Conservation (phyloP, 2,888 invertebrate genomes). For the Drosophila histrio region DNA sequence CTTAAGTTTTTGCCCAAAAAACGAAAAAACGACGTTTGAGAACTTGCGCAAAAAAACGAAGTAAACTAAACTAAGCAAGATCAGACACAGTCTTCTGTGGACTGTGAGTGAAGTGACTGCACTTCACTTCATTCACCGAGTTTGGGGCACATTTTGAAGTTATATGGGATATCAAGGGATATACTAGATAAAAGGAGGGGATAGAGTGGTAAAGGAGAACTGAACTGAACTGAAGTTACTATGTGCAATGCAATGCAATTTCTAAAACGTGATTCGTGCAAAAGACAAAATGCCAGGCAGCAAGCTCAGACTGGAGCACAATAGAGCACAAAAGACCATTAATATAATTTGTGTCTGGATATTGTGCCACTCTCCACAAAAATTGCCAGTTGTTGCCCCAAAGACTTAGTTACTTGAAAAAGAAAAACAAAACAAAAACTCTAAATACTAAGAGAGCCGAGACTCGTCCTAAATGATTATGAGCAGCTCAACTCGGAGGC, state of each 20-base stretch:
- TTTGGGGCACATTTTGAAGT: constrained; percentile 60
- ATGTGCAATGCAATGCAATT: constrained; percentile 75
- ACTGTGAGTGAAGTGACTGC: constrained; percentile 51
- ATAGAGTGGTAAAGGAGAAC: not conserved
- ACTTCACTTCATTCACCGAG: constrained; percentile 22
- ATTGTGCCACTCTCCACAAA: constrained; percentile 67
- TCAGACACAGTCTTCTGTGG: constrained; percentile 24
- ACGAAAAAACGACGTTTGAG: constrained; percentile 25
- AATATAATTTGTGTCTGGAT: constrained; percentile 79
- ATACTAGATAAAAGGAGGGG: not conserved
- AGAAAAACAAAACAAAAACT: no score
- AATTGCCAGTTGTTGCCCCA: constrained; percentile 38
- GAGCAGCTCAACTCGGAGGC: constrained; percentile 47
- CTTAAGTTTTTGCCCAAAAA: constrained; percentile 56
- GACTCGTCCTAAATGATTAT: constrained; percentile 55
- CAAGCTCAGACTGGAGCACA: not conserved
- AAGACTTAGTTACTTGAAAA: constrained; percentile 15
- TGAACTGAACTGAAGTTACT: constrained; percentile 10
- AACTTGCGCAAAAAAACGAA: constrained; percentile 68
- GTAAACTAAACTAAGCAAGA: constrained; percentile 24
- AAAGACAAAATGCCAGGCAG: constrained; percentile 68
- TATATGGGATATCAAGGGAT: constrained; percentile 36
- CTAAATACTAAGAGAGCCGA: not conserved
- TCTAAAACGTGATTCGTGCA: constrained; percentile 81
- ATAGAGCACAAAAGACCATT: constrained; percentile 73